Conservation (phyloP, 2,797 vertebrate species). For the Myotis pilosus region DNA sequence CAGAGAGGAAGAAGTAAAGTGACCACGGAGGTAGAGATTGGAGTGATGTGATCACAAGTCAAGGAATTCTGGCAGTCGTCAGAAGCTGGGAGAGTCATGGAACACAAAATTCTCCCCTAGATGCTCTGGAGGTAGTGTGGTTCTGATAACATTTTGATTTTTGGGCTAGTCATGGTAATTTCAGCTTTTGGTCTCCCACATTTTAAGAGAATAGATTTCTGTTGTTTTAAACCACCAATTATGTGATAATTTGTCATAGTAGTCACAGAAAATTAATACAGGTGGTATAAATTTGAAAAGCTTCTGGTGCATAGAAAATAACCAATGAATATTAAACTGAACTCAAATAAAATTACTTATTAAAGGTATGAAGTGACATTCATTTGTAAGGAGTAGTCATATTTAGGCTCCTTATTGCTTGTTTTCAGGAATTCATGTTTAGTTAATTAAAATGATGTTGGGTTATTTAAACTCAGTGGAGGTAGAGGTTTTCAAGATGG, state of each 20-base stretch:
- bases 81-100: neutral
- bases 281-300: constrained; percentile 2
- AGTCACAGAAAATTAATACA: neutral
- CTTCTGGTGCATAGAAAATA: neutral
- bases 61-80: neutral
- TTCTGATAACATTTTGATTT: neutral
- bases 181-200: neutral
- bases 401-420: neutral
- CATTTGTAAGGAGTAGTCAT: neutral
- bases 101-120: neutral
- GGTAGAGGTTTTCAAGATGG: neutral
- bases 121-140: neutral
- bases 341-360: neutral
- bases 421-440: constrained; percentile 5
- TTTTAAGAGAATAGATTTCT: neutral
- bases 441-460: neutral
- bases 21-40: neutral
- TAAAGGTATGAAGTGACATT: neutral
- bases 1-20: neutral
- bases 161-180: neutral
- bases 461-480: constrained; percentile 20
- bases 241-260: neutral
- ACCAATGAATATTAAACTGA: neutral
- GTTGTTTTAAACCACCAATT: neutral
- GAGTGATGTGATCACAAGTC: neutral